These are phyloP conservation scores for Opisthograptis luteolata DNA, from an alignment of 2,888 invertebrate species.

Conservation along the genomic window DNA sequence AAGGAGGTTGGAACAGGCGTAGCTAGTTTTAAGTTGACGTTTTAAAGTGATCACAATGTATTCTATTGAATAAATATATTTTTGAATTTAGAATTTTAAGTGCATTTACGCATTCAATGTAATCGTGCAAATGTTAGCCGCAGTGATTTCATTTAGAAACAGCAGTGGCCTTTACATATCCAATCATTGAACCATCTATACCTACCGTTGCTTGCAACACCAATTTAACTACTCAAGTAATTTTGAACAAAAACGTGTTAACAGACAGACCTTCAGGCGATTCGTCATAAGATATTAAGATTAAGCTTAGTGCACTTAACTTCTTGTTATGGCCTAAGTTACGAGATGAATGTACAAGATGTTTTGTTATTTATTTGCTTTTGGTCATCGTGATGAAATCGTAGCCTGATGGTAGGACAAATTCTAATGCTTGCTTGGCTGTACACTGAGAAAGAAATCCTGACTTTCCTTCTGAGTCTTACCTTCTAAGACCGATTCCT, in stretches of 20 bases:
- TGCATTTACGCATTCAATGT: too few relatives aligned
- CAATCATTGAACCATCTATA: slow-evolving; percentile 8
- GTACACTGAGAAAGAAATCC: too few relatives aligned
- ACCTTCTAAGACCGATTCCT: too few relatives aligned
- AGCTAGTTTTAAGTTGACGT: too few relatives aligned
- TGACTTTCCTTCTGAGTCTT: too few relatives aligned
- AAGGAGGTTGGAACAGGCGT: too few relatives aligned
- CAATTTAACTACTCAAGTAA: slow-evolving; percentile 6
- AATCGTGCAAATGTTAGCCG: background rate
- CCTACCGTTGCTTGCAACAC: slow-evolving; percentile 8
- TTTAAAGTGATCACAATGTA: too few relatives aligned
- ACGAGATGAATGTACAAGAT: background rate
- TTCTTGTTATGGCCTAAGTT: slow-evolving; percentile 5
- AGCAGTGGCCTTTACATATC: slow-evolving; percentile 9
- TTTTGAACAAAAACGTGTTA: slow-evolving; percentile 20
- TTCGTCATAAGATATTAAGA: slow-evolving; percentile 17
- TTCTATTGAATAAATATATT: too few relatives aligned
- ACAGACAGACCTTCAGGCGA: slow-evolving; percentile 12
- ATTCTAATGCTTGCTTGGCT: too few relatives aligned
- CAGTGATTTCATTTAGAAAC: background rate
- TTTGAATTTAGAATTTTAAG: too few relatives aligned
- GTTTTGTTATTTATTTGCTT: background rate
- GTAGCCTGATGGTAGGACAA: too few relatives aligned
- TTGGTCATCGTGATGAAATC: too few relatives aligned
- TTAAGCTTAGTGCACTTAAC: slow-evolving; percentile 5